Evolutionary conservation across 2,797 vertebrate genomes (phyloP).

Genomic region (Xerus rutilus): DNA sequence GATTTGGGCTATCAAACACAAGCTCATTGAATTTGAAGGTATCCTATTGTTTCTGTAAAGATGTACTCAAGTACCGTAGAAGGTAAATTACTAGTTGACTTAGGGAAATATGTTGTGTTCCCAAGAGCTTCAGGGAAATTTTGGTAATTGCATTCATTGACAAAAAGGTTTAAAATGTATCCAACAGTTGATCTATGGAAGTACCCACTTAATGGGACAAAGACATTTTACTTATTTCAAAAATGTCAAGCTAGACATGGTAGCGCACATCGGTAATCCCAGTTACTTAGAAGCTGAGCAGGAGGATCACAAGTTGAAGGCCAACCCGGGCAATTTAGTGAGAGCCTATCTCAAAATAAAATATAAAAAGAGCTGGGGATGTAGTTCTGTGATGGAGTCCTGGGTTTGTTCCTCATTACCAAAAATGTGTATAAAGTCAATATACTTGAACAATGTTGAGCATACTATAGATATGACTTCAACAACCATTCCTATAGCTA

Average conservation of each 20-base stretch:
- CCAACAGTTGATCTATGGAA: neutral
- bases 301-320: neutral
- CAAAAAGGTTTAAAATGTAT: neutral
- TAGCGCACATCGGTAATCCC: no score
- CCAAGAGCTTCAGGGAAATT: neutral
- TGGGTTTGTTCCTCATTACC: no score
- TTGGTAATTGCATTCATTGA: neutral
- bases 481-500: neutral
- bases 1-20: neutral
- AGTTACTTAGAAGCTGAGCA: no score
- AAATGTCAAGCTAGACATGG: neutral
- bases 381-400: no score
- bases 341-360: no score
- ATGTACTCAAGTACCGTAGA: neutral
- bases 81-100: neutral
- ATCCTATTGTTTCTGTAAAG: conserved; percentile 33
- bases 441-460: neutral
- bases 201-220: neutral
- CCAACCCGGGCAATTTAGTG: no score
- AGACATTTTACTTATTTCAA: neutral
- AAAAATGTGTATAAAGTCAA: neutral
- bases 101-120: neutral
- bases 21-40: neutral
- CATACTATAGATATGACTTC: neutral
- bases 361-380: no score